Evolutionary conservation across 1,140 invertebrate genomes (phyloP).

Genomic region (Apocrypta bakeri): DNA sequence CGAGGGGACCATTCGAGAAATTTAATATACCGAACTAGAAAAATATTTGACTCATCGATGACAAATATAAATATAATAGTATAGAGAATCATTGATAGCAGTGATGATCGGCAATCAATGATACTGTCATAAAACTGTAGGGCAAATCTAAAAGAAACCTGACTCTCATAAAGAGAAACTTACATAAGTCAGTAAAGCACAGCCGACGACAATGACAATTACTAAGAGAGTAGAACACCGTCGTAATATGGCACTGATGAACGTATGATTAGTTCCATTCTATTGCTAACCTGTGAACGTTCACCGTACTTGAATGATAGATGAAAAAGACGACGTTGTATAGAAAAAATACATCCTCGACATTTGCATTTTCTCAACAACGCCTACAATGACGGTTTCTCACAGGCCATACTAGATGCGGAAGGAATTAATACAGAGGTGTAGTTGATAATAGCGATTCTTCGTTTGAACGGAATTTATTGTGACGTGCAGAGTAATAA

Average conservation of each 20-base stretch:
- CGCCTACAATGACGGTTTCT: background rate
- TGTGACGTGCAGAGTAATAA: too few species aligned
- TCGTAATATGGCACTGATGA: too few species aligned
- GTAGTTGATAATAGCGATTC: background rate
- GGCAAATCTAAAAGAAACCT: background rate
- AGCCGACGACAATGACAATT: too few species aligned
- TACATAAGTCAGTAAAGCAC: background rate
- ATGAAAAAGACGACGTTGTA: background rate
- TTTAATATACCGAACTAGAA: background rate
- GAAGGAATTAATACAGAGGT: background rate
- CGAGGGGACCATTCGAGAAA: background rate
- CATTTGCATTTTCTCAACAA: slow-evolving; percentile 13
- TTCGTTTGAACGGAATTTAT: background rate
- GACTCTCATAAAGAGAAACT: background rate
- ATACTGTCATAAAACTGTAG: too few species aligned
- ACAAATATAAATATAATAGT: background rate
- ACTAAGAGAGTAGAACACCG: too few species aligned
- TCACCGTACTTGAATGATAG: background rate
- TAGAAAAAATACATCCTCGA: background rate
- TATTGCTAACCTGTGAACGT: background rate
- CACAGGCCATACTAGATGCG: background rate
- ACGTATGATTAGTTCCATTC: slow-evolving; percentile 8
- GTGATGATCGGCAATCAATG: too few species aligned
- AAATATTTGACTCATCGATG: too few species aligned
- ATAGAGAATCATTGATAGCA: background rate